Evolutionary conservation across 1,140 invertebrate species (phyloP).

Genomic region (Augochlora pura): DNA sequence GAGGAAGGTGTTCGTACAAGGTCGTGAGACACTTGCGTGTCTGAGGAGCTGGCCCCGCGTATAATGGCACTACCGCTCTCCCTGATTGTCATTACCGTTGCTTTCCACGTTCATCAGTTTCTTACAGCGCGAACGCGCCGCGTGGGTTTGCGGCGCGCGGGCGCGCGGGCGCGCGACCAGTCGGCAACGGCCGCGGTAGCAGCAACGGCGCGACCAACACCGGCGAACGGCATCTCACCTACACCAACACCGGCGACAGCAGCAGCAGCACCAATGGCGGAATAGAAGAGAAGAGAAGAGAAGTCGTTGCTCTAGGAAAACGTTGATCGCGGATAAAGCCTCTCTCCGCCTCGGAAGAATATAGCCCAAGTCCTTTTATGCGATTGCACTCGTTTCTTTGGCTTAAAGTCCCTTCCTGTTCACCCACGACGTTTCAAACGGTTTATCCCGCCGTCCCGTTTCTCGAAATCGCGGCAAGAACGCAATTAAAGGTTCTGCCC

Average conservation of each 20-base stretch:
- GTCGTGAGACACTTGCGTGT: slow-evolving; percentile 71
- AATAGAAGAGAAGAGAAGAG: too few relatives aligned
- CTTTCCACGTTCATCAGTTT: slow-evolving; percentile 62
- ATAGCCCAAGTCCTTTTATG: slow-evolving; percentile 34
- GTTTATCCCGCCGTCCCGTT: slow-evolving; percentile 39
- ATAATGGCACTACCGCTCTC: slow-evolving; percentile 65
- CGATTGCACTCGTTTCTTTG: slow-evolving; percentile 41
- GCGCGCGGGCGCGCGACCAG: background rate
- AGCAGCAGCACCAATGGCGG: too few relatives aligned
- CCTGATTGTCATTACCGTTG: slow-evolving; percentile 72
- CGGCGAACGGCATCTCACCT: too few relatives aligned
- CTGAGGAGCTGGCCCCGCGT: slow-evolving; percentile 53
- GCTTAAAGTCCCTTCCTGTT: slow-evolving; percentile 32
- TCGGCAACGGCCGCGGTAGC: too few relatives aligned
- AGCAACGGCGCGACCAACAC: too few relatives aligned
- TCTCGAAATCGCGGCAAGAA: slow-evolving; percentile 27
- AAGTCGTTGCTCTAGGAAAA: slow-evolving; percentile 34
- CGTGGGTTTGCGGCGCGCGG: slow-evolving; percentile 46
- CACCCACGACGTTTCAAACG: slow-evolving; percentile 59
- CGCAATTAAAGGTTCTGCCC: slow-evolving; percentile 53
- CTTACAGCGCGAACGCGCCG: slow-evolving; percentile 19
- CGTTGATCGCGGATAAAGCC: slow-evolving; percentile 57
- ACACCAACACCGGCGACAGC: too few relatives aligned
- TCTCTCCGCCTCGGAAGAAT: slow-evolving; percentile 21
- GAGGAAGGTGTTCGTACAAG: slow-evolving; percentile 67